A percentile compares a stretch with the other conserved stretches of the same genome.
These are phyloP conservation scores for Bergia puertoricense DNA, from an alignment of 92 coral and sea anemone genomes.

Conservation along the genomic window DNA sequence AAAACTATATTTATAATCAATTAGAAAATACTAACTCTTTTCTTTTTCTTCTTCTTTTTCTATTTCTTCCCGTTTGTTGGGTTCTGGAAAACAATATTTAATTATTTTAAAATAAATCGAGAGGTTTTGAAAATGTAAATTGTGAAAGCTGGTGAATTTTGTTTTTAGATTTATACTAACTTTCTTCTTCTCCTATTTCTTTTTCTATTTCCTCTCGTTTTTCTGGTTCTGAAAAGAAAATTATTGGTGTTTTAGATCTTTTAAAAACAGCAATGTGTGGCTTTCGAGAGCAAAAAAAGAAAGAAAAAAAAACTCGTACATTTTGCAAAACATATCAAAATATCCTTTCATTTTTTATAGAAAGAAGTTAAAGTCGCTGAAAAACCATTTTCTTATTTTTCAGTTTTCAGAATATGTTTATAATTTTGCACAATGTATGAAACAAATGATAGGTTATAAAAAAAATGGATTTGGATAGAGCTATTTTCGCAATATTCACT, in stretches of 20 bases:
- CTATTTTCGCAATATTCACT: not conserved
- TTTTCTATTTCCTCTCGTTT: conserved; percentile 22
- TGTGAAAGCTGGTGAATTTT: not conserved
- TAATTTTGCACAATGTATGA: too few species aligned
- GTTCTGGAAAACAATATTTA: conserved; percentile 15
- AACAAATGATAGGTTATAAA: not conserved
- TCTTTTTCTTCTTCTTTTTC: conserved; percentile 22
- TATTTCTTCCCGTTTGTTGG: conserved; percentile 18
- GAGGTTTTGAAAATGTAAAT: not conserved
- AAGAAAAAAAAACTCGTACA: too few species aligned
- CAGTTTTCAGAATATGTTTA: too few species aligned
- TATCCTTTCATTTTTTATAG: too few species aligned
- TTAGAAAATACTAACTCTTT: conserved; percentile 12
- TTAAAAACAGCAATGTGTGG: not conserved
- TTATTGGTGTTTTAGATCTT: not conserved
- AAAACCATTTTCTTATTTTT: too few species aligned
- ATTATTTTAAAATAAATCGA: not conserved
- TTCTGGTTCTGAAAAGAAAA: not conserved
- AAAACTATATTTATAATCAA: too few species aligned
- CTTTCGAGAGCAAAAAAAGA: too few species aligned
- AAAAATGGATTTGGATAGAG: not conserved
- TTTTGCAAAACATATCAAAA: too few species aligned
- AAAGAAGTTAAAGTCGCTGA: too few species aligned
- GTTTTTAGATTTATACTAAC: conserved; percentile 3
- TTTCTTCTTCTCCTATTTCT: conserved; percentile 3